Conservation (phyloP, 2,888 invertebrate species). For the Lampropteryx suffumata region DNA sequence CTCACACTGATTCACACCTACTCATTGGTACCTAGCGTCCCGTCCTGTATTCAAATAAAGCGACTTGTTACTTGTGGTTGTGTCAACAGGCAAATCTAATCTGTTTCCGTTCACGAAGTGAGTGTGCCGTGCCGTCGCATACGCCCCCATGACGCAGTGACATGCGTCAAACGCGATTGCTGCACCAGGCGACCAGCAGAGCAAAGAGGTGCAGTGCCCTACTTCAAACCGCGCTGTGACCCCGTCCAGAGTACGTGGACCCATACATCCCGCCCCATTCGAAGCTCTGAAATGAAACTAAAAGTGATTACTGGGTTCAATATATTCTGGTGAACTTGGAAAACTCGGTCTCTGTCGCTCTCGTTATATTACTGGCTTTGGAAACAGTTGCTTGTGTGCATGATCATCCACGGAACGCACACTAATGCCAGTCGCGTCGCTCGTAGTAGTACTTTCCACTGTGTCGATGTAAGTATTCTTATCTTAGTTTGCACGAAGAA, state of each 20-base stretch:
- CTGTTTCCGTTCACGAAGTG: slow-evolving; percentile 22
- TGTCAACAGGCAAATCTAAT: slow-evolving; percentile 20
- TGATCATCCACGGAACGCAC: slow-evolving; percentile 10
- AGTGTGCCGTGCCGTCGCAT: slow-evolving; percentile 45
- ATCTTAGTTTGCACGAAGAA: too few species aligned
- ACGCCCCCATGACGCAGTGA: slow-evolving; percentile 76
- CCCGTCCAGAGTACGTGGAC: slow-evolving; percentile 25
- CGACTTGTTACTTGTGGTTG: slow-evolving; percentile 17
- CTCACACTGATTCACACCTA: slow-evolving; percentile 11
- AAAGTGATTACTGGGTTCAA: slow-evolving; percentile 29
- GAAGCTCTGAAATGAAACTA: slow-evolving; percentile 2
- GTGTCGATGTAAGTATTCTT: slow-evolving; percentile 15
- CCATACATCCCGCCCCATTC: slow-evolving; percentile 32
- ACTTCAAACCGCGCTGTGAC: slow-evolving; percentile 23
- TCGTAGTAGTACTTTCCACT: slow-evolving; percentile 6
- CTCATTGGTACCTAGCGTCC: slow-evolving; percentile 7
- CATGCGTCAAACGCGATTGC: slow-evolving; percentile 76
- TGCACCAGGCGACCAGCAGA: slow-evolving; percentile 65
- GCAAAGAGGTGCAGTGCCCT: slow-evolving; percentile 55
- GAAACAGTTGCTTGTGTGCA: slow-evolving; percentile 30
- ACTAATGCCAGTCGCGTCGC: slow-evolving; percentile 8
- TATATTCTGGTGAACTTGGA: slow-evolving; percentile 35
- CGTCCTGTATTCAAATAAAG: slow-evolving; percentile 20
- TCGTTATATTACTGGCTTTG: slow-evolving; percentile 16
- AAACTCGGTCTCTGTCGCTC: slow-evolving; percentile 51